A percentile compares a stretch with the other conserved stretches of the same genome.
phyloP scores from a whole-genome alignment of 2,888 invertebrate species.

The Heteromurus nitidus region DNA sequence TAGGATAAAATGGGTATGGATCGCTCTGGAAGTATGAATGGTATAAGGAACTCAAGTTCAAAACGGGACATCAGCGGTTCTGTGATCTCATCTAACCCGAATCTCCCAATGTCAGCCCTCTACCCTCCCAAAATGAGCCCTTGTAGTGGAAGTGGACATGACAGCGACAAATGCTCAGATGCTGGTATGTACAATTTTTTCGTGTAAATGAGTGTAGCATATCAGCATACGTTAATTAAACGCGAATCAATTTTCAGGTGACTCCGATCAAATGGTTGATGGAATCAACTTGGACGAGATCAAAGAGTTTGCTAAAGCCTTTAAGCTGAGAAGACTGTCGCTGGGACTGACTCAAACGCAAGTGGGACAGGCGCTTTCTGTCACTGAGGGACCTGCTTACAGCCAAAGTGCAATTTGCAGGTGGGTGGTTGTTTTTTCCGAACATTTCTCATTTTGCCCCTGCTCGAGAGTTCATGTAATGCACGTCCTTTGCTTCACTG shows the following conservation, averaged over 20 bases:
- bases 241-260: conserved; percentile 39
- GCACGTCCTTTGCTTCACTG: neutral
- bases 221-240: too few relatives aligned
- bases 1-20: conserved; percentile 69
- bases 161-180: conserved; percentile 72
- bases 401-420: conserved; percentile 99
- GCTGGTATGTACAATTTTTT: conserved; percentile 61
- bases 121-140: conserved; percentile 71
- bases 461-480: neutral
- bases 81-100: conserved; percentile 64
- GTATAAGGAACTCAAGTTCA: conserved; percentile 62
- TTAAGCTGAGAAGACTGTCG: conserved; percentile 93
- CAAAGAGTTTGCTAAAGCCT: conserved; percentile 98
- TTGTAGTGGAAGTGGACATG: conserved; percentile 68
- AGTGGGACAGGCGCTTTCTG: conserved; percentile 96
- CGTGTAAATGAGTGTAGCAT: neutral
- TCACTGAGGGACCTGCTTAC: conserved; percentile 98
- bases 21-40: conserved; percentile 57
- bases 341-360: conserved; percentile 93
- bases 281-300: conserved; percentile 98
- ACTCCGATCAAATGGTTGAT: conserved; percentile 80
- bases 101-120: conserved; percentile 61
- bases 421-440: conserved; percentile 78
- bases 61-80: conserved; percentile 65
- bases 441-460: conserved; percentile 50